Base-by-base conservation (phyloP, 2,113 vertebrate species). In the Catagonus wagneri region DNA sequence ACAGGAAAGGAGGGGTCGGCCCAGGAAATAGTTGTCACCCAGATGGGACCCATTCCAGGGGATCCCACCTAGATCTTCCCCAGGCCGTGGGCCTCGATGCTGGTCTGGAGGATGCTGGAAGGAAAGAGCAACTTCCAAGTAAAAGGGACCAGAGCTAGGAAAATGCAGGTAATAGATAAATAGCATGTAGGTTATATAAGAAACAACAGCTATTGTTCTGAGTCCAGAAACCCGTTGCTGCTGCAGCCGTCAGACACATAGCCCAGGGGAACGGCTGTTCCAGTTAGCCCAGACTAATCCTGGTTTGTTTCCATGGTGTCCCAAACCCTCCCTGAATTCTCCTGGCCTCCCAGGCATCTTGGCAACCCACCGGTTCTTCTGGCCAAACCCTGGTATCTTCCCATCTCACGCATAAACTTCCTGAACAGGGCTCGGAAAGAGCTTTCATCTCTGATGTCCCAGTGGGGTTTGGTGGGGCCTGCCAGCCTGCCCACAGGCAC, bases 71-170 rank as follows among this genome's bases (percentile, higher is more conserved):
- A 74, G 79, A 80, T 93, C 39, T 66, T 88, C n/a, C 39, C 36
- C 0, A 0, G 36, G 16, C 85, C 0, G 0, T 10, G 68, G 34
- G 20, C 76, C 14, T 63, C 22, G 10, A n/a, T 93, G 20, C 65
- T 93, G 27, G 27, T 66, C 23, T 52, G 11, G 56, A 89, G 22
- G 71, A 34, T 22, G 13, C 36, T 89, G 15, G 78, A 94, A 87
- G 36, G 81, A 36, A 92, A n/a, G 34, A 69, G 39, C 34, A 69
- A 22, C 56, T 92, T 90, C 76, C 56, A 83, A 79, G 76, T 34
- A 36, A 79, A 83, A 74, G 27, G 79, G 61, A 52, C 12, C 66
- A 76, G 83, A 71, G 36, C 39, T 54, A 17, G 36, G 68, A 16
- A 65, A 85, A 72, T 5, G 4, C 1, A 13, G 68, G 52, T 23